Evolutionary conservation across 2,888 invertebrate species (phyloP).

Genomic region (Holacanthella duospinosa): DNA sequence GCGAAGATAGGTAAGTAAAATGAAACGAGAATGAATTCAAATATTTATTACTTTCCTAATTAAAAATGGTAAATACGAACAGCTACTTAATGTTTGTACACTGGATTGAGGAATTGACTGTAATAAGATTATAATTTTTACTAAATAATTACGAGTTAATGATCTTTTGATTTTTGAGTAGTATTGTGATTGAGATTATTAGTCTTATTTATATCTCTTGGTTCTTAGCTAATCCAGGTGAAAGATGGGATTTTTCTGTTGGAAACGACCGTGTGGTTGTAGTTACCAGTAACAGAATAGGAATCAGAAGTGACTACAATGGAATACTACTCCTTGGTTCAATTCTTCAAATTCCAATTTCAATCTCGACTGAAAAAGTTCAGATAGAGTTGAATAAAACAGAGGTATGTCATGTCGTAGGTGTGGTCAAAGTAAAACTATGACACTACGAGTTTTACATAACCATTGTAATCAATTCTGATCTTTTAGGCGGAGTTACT

Average conservation of each 20-base stretch:
- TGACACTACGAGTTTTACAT: neutral
- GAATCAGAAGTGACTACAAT: slow-evolving; percentile 80
- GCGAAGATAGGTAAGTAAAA: slow-evolving; percentile 26
- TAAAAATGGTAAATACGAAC: too few relatives aligned
- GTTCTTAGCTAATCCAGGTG: neutral
- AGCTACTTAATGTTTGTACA: too few relatives aligned
- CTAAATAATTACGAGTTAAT: slow-evolving; percentile 4
- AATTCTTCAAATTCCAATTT: slow-evolving; percentile 71
- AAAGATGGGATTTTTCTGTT: slow-evolving; percentile 24
- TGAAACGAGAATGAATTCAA: neutral
- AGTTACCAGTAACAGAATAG: slow-evolving; percentile 68
- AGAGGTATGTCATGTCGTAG: slow-evolving; percentile 52
- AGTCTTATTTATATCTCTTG: neutral
- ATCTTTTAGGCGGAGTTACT: slow-evolving; percentile 32
- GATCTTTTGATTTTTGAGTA: too few relatives aligned
- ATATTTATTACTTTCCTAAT: neutral
- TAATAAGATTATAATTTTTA: too few relatives aligned
- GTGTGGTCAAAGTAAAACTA: neutral
- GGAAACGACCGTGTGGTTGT: slow-evolving; percentile 73
- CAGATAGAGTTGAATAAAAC: slow-evolving; percentile 75
- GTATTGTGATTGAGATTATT: too few relatives aligned
- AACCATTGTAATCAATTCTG: slow-evolving; percentile 1
- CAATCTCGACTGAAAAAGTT: slow-evolving; percentile 57
- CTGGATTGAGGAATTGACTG: neutral
- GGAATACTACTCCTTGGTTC: slow-evolving; percentile 81